Percentiles rank a stretch among this genome's conserved stretches.
These are phyloP conservation scores for Scolanthus callimorphus DNA, from an alignment of 92 coral and sea anemone genomes.

Conservation along the genomic window DNA sequence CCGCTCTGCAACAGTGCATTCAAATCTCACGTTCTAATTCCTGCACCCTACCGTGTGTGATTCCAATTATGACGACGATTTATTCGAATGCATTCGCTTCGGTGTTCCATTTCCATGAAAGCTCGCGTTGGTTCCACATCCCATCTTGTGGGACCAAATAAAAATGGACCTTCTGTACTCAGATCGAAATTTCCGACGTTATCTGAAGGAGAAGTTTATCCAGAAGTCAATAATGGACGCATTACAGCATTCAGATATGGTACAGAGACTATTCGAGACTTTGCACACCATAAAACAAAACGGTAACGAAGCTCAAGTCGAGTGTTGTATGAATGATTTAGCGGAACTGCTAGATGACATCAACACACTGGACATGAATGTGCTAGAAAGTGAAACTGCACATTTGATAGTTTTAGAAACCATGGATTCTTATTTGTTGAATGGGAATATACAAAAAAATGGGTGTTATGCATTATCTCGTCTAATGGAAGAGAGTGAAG, in stretches of 20 bases:
- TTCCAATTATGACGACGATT: too few relatives aligned
- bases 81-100: too few relatives aligned
- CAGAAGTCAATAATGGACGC: not conserved
- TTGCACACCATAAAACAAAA: constrained; percentile 38
- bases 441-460: constrained; percentile 50
- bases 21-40: too few relatives aligned
- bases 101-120: too few relatives aligned
- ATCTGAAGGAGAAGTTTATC: constrained; percentile 16
- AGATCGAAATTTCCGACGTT: constrained; percentile 24
- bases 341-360: constrained; percentile 50
- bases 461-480: constrained; percentile 44
- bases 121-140: too few relatives aligned
- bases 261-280: constrained; percentile 25
- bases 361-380: constrained; percentile 11
- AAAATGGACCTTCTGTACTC: constrained; percentile 35
- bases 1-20: too few relatives aligned
- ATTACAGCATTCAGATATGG: constrained; percentile 5
- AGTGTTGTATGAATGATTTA: constrained; percentile 44
- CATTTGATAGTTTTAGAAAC: constrained; percentile 37
- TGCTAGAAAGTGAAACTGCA: constrained; percentile 34
- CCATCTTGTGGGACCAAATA: too few relatives aligned
- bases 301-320: constrained; percentile 43
- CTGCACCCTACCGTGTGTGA: too few relatives aligned
- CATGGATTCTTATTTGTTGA: constrained; percentile 32
- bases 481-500: constrained; percentile 49